Evolutionary conservation across 2,797 vertebrate species (phyloP).

Genomic region (Iguana delicatissima): DNA sequence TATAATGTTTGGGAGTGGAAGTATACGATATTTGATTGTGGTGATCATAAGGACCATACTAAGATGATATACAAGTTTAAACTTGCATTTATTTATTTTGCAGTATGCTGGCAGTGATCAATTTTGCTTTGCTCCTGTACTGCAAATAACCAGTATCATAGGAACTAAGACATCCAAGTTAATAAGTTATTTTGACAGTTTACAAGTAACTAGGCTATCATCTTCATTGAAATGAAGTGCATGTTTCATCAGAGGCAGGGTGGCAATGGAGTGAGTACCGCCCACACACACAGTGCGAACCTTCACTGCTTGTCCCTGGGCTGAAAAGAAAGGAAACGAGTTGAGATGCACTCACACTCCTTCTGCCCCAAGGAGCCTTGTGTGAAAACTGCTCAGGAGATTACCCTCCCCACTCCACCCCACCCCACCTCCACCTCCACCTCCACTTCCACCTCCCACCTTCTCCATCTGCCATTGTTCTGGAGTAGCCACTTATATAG

Average conservation of each 20-base stretch:
- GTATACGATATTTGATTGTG: conserved; percentile 27
- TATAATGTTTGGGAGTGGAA: conserved; percentile 37
- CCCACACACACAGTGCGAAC: too few relatives aligned
- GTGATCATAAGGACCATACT: conserved; percentile 16
- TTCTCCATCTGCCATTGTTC: background rate
- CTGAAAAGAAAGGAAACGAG: background rate
- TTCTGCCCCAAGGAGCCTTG: background rate
- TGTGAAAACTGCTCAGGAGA: background rate
- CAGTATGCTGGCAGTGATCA: background rate
- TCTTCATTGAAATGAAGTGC: background rate
- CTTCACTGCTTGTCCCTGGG: background rate
- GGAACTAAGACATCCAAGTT: background rate
- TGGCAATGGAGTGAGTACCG: background rate
- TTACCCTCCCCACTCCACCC: too few relatives aligned
- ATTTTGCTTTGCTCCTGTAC: background rate
- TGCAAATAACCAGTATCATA: background rate
- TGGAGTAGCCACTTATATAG: background rate
- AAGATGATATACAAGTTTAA: background rate
- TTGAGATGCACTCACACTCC: background rate
- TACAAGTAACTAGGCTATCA: background rate
- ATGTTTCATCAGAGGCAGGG: background rate
- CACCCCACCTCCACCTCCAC: too few relatives aligned
- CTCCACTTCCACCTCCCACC: background rate
- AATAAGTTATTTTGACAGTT: background rate
- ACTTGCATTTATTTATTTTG: background rate